phyloP scores from a whole-genome alignment of 2,797 vertebrate species.

The Crenichthys baileyi region DNA sequence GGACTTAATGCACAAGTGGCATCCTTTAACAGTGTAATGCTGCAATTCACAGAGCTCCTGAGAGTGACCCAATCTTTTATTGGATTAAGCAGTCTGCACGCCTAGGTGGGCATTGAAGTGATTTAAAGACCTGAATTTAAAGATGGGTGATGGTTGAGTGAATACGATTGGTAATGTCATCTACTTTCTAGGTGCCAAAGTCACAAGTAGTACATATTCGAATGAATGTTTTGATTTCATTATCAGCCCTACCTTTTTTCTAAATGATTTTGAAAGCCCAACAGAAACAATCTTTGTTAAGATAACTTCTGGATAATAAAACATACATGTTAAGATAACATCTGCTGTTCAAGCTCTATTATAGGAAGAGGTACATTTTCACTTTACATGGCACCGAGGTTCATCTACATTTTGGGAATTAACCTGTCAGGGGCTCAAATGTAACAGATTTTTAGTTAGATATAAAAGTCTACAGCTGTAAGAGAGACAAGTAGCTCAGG shows the following conservation, averaged over 20 bases:
- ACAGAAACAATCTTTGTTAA: not conserved
- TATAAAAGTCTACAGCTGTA: not conserved
- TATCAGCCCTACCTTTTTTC: not conserved
- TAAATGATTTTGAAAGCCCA: not conserved
- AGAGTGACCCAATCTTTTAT: no score
- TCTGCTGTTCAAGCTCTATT: not conserved
- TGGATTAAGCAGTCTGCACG: no score
- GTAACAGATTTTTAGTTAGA: constrained; percentile 1
- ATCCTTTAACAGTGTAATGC: no score
- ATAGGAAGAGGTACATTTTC: not conserved
- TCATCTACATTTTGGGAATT: not conserved
- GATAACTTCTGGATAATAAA: not conserved
- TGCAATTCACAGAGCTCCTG: no score
- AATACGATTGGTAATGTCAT: not conserved
- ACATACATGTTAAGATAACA: not conserved
- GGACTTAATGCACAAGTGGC: no score
- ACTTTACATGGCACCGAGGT: not conserved
- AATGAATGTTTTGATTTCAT: not conserved
- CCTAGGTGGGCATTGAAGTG: no score
- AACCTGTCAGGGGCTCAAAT: not conserved
- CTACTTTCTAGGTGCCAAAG: no score
- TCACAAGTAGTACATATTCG: no score
- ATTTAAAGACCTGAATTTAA: no score
- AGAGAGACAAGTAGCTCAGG: not conserved
- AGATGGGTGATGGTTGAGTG: no score